These are phyloP conservation scores for Clarias fuscus DNA, from an alignment of 2,797 vertebrate species.

Conservation along the genomic window DNA sequence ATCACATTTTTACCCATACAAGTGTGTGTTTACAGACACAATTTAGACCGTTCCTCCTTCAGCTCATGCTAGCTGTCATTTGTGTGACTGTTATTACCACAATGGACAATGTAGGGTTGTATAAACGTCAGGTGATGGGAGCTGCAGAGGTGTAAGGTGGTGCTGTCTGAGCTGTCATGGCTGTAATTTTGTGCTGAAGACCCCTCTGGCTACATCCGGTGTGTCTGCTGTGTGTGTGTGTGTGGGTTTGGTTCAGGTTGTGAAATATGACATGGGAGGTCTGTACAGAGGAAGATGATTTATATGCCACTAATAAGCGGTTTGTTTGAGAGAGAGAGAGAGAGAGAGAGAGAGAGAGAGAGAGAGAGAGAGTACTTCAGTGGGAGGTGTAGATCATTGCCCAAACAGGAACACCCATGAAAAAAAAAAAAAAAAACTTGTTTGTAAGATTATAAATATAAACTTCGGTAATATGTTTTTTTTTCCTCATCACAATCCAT, in stretches of 20 bases:
- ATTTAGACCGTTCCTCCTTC: background rate
- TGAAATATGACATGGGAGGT: slow-evolving; percentile 38
- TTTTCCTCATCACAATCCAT: background rate
- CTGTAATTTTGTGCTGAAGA: slow-evolving; percentile 51
- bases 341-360: slow-evolving; percentile 10
- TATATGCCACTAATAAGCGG: slow-evolving; percentile 54
- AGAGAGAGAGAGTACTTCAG: slow-evolving; percentile 5
- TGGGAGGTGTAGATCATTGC: background rate
- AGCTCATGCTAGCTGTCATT: slow-evolving; percentile 46
- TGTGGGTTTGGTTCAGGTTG: slow-evolving; percentile 54
- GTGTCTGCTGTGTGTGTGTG: slow-evolving; percentile 21
- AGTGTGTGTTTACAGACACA: background rate
- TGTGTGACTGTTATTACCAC: slow-evolving; percentile 30
- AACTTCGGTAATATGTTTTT: background rate
- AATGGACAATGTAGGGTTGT: slow-evolving; percentile 48
- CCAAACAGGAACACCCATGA: background rate
- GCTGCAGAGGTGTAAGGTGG: slow-evolving; percentile 54
- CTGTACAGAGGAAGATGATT: slow-evolving; percentile 46
- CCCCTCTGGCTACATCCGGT: slow-evolving; percentile 54
- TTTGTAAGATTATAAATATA: background rate
- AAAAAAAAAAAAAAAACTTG: background rate
- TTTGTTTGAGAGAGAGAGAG: slow-evolving; percentile 39
- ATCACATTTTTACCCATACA: background rate
- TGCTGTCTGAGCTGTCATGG: slow-evolving; percentile 40
- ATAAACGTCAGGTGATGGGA: slow-evolving; percentile 56